Conservation (phyloP, 2,888 invertebrate genomes). For the Stictocephala bisonia region DNA sequence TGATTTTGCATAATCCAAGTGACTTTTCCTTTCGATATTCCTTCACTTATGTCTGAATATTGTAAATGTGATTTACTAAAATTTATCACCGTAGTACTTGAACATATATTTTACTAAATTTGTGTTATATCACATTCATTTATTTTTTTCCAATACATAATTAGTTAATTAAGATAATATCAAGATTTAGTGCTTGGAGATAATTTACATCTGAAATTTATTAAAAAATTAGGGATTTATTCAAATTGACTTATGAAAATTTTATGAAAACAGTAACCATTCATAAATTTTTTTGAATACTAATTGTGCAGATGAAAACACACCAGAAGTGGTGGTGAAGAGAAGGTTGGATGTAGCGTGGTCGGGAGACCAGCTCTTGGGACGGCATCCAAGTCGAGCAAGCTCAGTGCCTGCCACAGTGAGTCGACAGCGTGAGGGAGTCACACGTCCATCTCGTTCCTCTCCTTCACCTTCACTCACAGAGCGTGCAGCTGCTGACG, state of each 20-base stretch:
- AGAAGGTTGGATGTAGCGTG: conserved; percentile 72
- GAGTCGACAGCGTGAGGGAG: conserved; percentile 65
- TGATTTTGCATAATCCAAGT: no score
- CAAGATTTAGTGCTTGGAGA: no score
- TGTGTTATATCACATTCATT: no score
- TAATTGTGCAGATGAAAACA: no score
- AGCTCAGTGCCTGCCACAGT: conserved; percentile 50
- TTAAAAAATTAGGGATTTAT: not conserved
- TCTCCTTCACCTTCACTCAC: conserved; percentile 60
- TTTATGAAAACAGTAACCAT: not conserved
- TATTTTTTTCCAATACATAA: no score
- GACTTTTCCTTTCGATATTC: no score
- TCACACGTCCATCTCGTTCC: conserved; percentile 66
- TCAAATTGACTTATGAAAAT: not conserved
- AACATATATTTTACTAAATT: no score
- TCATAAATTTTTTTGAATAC: not conserved
- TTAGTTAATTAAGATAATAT: no score
- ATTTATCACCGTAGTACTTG: no score
- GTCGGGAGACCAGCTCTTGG: conserved; percentile 81
- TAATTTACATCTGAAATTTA: no score
- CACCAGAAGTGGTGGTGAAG: conserved; percentile 66
- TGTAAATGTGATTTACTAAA: no score
- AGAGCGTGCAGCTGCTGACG: conserved; percentile 56
- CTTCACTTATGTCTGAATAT: no score
- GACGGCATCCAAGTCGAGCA: conserved; percentile 66